Conservation (phyloP, 2,797 vertebrate genomes). For the Loriculus beryllinus region DNA sequence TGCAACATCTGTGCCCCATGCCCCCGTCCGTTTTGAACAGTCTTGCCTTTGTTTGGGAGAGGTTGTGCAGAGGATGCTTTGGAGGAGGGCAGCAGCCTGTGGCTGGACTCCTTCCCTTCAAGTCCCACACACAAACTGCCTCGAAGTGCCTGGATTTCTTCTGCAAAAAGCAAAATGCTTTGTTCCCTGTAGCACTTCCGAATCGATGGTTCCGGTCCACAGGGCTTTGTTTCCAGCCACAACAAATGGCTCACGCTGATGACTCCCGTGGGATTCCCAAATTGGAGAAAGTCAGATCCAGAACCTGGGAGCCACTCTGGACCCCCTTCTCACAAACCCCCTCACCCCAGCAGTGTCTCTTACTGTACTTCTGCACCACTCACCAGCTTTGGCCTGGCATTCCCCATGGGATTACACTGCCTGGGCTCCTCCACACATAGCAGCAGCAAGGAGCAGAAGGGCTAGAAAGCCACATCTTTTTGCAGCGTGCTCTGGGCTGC, state of each 20-base stretch:
- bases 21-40: background rate
- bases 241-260: background rate
- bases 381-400: background rate
- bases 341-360: background rate
- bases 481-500: background rate
- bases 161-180: background rate
- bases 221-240: accelerated
- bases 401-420: accelerated
- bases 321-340: background rate
- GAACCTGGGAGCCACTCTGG: background rate
- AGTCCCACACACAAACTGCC: background rate
- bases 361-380: background rate
- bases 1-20: slow-evolving; percentile 26
- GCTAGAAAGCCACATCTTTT: background rate
- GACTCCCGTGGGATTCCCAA: background rate
- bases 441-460: background rate
- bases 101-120: background rate
- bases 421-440: accelerated
- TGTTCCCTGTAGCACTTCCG: accelerated
- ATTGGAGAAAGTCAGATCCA: background rate
- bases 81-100: background rate
- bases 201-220: background rate
- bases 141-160: background rate
- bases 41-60: background rate
- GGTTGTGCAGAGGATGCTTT: background rate